Evolutionary conservation across 2,888 invertebrate species (phyloP).

Genomic region (Osmoderma eremita): DNA sequence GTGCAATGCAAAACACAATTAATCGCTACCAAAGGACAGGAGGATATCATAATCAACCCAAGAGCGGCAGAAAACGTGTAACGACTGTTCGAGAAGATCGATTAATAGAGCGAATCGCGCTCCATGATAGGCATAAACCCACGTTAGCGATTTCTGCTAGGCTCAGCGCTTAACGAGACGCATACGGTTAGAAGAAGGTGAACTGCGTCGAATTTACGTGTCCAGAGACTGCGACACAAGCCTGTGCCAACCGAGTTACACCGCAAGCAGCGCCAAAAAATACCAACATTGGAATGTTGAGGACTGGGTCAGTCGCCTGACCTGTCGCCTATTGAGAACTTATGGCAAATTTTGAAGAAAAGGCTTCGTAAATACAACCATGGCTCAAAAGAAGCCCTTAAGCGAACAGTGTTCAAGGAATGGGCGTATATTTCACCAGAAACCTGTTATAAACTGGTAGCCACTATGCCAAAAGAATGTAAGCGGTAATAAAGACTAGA

Average conservation of each 20-base stretch:
- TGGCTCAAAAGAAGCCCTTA: no score
- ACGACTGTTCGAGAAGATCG: constrained; percentile 1
- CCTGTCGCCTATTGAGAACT: no score
- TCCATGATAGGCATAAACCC: neutral
- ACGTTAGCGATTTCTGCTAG: neutral
- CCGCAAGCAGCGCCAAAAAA: neutral
- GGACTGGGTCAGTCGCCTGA: neutral
- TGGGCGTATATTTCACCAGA: no score
- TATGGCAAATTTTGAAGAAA: neutral
- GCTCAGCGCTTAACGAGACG: neutral
- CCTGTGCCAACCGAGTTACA: neutral
- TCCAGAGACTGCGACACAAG: neutral
- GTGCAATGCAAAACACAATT: no score
- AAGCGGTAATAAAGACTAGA: no score
- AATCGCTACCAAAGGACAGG: no score
- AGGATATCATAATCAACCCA: neutral
- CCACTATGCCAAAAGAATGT: no score
- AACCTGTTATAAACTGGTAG: no score
- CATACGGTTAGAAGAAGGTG: neutral
- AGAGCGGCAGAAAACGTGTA: neutral
- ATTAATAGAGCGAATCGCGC: neutral
- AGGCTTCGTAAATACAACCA: neutral
- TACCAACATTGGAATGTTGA: neutral
- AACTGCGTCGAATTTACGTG: neutral
- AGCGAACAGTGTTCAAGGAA: no score